phyloP scores from a whole-genome alignment of 2,888 invertebrate genomes.

The Thysanoteuthis rhombus region DNA sequence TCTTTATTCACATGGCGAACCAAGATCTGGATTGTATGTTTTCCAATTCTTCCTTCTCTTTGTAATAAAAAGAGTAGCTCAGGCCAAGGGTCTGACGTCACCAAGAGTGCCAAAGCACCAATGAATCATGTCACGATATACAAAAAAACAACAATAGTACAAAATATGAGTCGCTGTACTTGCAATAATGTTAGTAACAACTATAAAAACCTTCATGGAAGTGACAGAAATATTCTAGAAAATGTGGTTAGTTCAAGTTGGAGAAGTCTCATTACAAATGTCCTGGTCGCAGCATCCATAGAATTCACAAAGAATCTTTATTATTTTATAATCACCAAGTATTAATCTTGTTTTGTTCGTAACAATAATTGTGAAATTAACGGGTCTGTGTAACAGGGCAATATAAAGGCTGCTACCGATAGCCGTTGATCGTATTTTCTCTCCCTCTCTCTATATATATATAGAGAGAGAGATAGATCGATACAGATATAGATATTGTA shows the following conservation, averaged over 20 bases:
- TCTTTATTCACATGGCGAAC: not conserved
- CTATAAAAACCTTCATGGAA: not conserved
- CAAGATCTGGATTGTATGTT: not conserved
- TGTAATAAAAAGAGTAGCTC: not conserved
- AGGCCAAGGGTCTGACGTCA: not conserved
- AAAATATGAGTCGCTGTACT: not conserved
- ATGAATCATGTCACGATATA: not conserved
- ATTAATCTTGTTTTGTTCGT: too few species aligned
- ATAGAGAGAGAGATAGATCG: not conserved
- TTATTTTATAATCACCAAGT: too few species aligned
- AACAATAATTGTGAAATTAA: not conserved
- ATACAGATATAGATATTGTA: conserved; percentile 12
- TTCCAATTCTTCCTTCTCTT: not conserved
- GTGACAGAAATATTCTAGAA: not conserved
- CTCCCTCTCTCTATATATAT: not conserved
- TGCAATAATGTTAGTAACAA: not conserved
- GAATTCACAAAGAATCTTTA: not conserved
- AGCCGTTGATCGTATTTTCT: too few species aligned
- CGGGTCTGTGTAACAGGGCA: not conserved
- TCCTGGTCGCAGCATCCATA: not conserved
- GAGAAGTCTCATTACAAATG: not conserved
- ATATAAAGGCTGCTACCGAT: not conserved
- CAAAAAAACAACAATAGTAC: too few species aligned
- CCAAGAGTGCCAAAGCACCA: not conserved
- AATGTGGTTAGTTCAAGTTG: not conserved